These are phyloP conservation scores for Laspeyria flexula DNA, from an alignment of 2,888 invertebrate genomes.

Conservation along the genomic window DNA sequence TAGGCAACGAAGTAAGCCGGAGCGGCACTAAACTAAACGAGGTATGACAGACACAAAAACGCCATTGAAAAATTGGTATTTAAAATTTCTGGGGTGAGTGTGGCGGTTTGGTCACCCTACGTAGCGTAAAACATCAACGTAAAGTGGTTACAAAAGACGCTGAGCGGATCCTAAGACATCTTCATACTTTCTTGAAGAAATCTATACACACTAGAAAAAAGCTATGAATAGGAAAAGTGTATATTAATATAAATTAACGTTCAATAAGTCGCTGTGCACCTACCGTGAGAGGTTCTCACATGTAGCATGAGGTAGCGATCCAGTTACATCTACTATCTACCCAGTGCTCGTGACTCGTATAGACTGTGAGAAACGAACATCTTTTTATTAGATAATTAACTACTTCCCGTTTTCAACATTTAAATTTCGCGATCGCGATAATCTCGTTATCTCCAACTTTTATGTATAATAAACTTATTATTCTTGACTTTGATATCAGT, in stretches of 20 bases:
- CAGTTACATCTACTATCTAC: constrained; percentile 69
- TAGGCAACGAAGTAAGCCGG: too few relatives aligned
- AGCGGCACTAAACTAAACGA: too few relatives aligned
- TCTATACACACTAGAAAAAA: constrained; percentile 21
- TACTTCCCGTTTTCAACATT: constrained; percentile 44
- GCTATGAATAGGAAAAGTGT: constrained; percentile 36
- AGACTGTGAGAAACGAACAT: constrained; percentile 69
- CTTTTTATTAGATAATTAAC: constrained; percentile 45
- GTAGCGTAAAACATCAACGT: too few relatives aligned
- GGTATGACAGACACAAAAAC: too few relatives aligned
- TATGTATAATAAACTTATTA: constrained; percentile 5
- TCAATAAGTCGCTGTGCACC: constrained; percentile 56
- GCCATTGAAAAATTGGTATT: too few relatives aligned
- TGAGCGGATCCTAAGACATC: too few relatives aligned
- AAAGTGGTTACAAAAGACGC: too few relatives aligned
- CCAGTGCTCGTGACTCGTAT: constrained; percentile 28
- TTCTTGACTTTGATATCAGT: neutral
- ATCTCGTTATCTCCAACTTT: constrained; percentile 12
- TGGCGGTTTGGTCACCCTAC: too few relatives aligned
- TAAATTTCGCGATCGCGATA: constrained; percentile 30
- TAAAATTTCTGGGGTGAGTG: too few relatives aligned
- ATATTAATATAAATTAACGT: constrained; percentile 55
- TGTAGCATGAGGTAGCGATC: constrained; percentile 66
- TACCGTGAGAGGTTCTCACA: constrained; percentile 77
- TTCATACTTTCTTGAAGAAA: constrained; percentile 21